Base-by-base conservation (phyloP, 2,797 vertebrate species). In the Spea hammondii region DNA sequence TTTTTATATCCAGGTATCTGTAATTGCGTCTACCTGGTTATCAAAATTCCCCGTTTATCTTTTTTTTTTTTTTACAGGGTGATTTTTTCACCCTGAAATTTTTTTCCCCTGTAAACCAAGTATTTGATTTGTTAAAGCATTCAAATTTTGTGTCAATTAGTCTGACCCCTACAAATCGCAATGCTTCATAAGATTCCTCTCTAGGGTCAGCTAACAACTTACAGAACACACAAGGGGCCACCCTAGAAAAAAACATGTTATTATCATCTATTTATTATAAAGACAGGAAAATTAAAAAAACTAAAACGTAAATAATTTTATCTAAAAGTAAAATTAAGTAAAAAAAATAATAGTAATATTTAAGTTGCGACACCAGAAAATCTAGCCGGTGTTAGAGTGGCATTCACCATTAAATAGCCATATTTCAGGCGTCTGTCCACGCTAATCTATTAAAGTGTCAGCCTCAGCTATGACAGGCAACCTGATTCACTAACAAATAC, bases 371-470 rank as follows among this genome's bases (percentile, higher is more conserved):
- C 59, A 62, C 4, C 59, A 17, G 59, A 62, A 62, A 62, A 62
- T 84, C 79, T 50, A 8, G 0, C 49, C 77, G 77, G 69, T 82
- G 79, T 70, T 17, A 48, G 1, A 47, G 65, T 49, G 0, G 44
- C 74, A 46, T 0, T 46, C 11, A 17, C 73, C 84, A 66, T 87
- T 87, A 88, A 88, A 86, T 0, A 72, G 79, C 85, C 86, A 79
- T 85, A 86, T 89, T 92, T 89, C 86, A 86, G 87, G 76, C 73
- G 9, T 82, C 68, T 9, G 77, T 2, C 48, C 77, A 0, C 85
- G 45, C 82, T 86, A 80, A 88, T 87, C 81, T 85, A 84, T 90
- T 87, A 82, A 75, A 84, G 83, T 85, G 87, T 84, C 90, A 87
- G 50, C 86, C 65, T 83, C 45, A 80, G 84, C 64, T 17, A 73